These are phyloP conservation scores for Rhamnusium bicolor DNA, from an alignment of 2,888 invertebrate species.

Conservation along the genomic window DNA sequence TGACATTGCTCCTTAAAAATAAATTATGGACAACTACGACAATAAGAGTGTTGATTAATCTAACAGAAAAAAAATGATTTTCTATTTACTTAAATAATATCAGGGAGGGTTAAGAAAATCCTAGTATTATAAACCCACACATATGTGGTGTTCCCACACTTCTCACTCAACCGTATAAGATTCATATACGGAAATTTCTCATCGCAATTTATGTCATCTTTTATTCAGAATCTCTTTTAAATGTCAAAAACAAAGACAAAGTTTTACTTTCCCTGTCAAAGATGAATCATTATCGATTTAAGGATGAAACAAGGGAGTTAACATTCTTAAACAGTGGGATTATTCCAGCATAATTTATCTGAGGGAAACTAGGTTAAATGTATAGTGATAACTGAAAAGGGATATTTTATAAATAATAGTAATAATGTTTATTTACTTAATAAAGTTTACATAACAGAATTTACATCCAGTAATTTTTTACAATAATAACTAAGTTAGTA, in stretches of 20 bases:
- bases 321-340: slow-evolving; percentile 1
- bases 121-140: background rate
- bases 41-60: too few relatives aligned
- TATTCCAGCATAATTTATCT: background rate
- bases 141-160: background rate
- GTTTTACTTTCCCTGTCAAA: background rate
- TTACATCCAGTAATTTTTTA: too few relatives aligned
- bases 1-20: too few relatives aligned
- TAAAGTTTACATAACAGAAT: too few relatives aligned
- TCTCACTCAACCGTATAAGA: background rate
- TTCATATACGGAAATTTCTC: background rate
- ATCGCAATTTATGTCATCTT: background rate
- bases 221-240: background rate
- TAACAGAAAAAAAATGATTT: too few relatives aligned
- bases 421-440: too few relatives aligned
- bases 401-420: background rate
- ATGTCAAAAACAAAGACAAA: background rate
- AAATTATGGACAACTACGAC: too few relatives aligned
- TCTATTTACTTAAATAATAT: background rate
- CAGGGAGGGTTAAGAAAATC: background rate
- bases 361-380: background rate
- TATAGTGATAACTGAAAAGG: background rate
- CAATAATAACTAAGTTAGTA: too few relatives aligned
- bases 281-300: slow-evolving; percentile 9
- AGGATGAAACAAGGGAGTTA: background rate